phyloP scores from a whole-genome alignment of 2,113 vertebrate genomes.

The Anthoscopus minutus region DNA sequence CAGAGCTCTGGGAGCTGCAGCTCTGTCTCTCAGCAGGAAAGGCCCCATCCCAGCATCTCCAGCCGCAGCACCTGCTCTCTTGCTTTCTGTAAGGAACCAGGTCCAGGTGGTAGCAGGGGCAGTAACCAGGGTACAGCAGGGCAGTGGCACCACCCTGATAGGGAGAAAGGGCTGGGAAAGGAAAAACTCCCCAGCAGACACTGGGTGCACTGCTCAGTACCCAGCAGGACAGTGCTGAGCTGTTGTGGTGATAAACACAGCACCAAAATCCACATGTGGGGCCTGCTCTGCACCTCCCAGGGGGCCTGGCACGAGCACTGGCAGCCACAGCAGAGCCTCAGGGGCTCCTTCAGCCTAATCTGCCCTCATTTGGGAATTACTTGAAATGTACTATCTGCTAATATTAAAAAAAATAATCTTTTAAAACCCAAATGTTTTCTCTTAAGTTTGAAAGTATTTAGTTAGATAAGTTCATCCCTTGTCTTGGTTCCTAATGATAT shows the following conservation, averaged over 20 bases:
- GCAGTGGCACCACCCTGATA: background rate
- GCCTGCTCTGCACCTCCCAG: background rate
- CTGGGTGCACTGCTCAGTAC: background rate
- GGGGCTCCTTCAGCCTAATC: background rate
- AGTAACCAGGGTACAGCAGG: accelerated
- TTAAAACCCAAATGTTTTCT: background rate
- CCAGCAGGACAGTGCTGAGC: background rate
- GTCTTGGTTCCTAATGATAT: background rate
- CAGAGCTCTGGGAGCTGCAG: background rate
- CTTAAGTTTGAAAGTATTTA: background rate
- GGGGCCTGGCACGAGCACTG: accelerated
- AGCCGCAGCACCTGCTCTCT: background rate
- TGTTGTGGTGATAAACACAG: background rate
- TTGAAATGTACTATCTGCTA: background rate
- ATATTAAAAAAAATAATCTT: background rate
- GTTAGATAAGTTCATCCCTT: background rate
- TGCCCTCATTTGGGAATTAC: background rate
- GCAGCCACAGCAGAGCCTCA: background rate
- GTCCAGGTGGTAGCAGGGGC: background rate
- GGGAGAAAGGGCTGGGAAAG: background rate
- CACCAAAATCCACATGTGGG: background rate
- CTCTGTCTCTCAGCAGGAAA: background rate
- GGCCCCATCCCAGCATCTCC: background rate
- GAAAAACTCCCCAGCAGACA: background rate
- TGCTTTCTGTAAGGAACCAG: background rate